Percentiles rank a stretch among this genome's conserved stretches.
Conservation (phyloP, 2,888 invertebrate species). For the Seira ritae region DNA sequence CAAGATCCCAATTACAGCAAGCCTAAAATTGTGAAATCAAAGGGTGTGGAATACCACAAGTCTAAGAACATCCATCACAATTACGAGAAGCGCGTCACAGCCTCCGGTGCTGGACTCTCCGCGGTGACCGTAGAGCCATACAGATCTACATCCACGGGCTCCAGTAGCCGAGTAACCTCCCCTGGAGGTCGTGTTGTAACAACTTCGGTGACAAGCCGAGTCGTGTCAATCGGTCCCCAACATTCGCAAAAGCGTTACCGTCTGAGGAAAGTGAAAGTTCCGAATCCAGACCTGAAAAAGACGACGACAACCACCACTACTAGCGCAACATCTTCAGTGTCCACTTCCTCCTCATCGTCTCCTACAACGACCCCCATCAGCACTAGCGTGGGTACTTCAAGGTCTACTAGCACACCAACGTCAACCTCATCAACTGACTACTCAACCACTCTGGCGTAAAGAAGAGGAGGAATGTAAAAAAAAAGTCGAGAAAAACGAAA, state of each 20-base stretch:
- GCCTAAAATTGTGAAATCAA: slow-evolving; percentile 36
- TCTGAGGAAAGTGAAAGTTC: slow-evolving; percentile 61
- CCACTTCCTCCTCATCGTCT: slow-evolving; percentile 27
- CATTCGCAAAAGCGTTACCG: slow-evolving; percentile 51
- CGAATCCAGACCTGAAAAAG: slow-evolving; percentile 59
- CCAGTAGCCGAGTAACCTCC: slow-evolving; percentile 4
- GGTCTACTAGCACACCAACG: slow-evolving; percentile 45
- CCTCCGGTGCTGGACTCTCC: slow-evolving; percentile 34
- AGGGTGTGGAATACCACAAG: slow-evolving; percentile 31
- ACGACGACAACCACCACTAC: slow-evolving; percentile 11
- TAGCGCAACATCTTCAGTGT: slow-evolving; percentile 14
- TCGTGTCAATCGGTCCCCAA: slow-evolving; percentile 53
- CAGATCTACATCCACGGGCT: slow-evolving; percentile 30
- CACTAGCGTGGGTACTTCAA: slow-evolving; percentile 32
- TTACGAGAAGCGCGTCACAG: slow-evolving; percentile 49
- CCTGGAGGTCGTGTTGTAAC: slow-evolving; percentile 51
- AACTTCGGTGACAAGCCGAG: slow-evolving; percentile 58
- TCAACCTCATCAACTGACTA: slow-evolving; percentile 39
- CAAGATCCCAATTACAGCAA: slow-evolving; percentile 37
- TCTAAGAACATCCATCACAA: slow-evolving; percentile 24
- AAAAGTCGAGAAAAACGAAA: neutral
- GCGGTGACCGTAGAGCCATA: slow-evolving; percentile 42
- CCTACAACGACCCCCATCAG: slow-evolving; percentile 49
- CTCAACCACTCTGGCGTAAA: slow-evolving; percentile 48
- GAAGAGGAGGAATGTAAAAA: neutral